Conservation (phyloP, 2,113 vertebrate species). For the Calidris pugnax region DNA sequence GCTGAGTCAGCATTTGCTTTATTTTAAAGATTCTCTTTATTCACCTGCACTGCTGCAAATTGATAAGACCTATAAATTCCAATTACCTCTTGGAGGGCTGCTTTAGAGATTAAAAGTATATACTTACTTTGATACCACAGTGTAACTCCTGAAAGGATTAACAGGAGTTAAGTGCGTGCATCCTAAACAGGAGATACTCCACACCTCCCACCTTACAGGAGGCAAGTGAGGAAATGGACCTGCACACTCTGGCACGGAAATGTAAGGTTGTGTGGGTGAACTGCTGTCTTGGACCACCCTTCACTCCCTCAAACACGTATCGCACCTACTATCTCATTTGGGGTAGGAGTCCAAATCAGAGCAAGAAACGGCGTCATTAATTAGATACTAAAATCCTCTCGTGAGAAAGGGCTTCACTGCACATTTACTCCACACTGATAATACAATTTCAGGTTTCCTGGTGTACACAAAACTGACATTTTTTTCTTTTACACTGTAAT, state of each 20-base stretch:
- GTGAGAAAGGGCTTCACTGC: background rate
- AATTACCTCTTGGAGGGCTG: conserved; percentile 5
- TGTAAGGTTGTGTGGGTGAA: background rate
- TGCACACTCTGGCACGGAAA: background rate
- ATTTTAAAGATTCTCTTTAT: conserved; percentile 64
- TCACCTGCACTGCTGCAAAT: conserved; percentile 35
- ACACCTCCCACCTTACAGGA: background rate
- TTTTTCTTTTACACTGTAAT: background rate
- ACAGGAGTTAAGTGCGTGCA: background rate
- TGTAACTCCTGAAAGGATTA: background rate
- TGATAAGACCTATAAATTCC: conserved; percentile 19
- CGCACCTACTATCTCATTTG: background rate
- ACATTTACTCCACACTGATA: background rate
- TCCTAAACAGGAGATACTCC: background rate
- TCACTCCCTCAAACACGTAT: background rate
- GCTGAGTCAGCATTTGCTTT: conserved; percentile 53
- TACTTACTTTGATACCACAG: conserved; percentile 12
- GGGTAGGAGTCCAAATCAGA: background rate
- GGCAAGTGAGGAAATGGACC: background rate
- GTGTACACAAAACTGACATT: background rate
- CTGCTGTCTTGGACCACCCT: background rate
- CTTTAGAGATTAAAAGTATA: conserved; percentile 30
- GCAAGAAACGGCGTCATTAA: background rate
- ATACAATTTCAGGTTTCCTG: background rate
- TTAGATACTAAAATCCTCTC: background rate